Evolutionary conservation across 2,113 vertebrate species (phyloP).

Genomic region (Thermophis baileyi): DNA sequence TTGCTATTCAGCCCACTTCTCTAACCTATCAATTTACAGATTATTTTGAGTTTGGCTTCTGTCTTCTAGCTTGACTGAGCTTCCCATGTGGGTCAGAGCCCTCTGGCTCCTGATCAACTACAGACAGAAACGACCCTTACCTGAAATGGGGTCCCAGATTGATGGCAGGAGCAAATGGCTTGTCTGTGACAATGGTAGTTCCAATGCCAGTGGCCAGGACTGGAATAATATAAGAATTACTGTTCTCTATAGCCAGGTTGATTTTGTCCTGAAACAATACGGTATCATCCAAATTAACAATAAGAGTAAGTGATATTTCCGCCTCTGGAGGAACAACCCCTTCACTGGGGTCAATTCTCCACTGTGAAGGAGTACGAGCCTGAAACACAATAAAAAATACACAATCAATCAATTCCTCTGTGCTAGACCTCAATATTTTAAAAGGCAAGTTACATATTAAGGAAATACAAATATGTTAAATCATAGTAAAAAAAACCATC

Average conservation of each 20-base stretch:
- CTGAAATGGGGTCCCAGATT: constrained; percentile 82
- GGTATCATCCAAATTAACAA: constrained; percentile 77
- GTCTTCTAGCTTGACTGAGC: neutral
- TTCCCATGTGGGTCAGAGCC: neutral
- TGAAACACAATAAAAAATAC: constrained; percentile 51
- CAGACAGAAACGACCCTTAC: constrained; percentile 55
- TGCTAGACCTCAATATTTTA: neutral
- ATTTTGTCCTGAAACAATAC: constrained; percentile 72
- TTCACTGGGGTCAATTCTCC: constrained; percentile 75
- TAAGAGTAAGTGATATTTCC: constrained; percentile 69
- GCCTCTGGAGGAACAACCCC: constrained; percentile 69
- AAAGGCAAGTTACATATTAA: neutral
- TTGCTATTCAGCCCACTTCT: neutral
- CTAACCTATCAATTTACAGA: neutral
- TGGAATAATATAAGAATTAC: constrained; percentile 57
- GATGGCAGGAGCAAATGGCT: constrained; percentile 73
- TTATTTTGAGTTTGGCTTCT: neutral
- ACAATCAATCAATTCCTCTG: neutral
- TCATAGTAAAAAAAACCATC: neutral
- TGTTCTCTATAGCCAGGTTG: constrained; percentile 69
- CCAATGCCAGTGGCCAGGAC: constrained; percentile 76
- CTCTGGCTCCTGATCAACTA: neutral
- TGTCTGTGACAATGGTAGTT: constrained; percentile 81
- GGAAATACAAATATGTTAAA: neutral
- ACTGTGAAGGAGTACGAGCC: constrained; percentile 64